Evolutionary conservation across 2,888 invertebrate species (phyloP), one percentile per base, ranked within the genome.

Genomic region (Meliscaeva auricollis): DNA sequence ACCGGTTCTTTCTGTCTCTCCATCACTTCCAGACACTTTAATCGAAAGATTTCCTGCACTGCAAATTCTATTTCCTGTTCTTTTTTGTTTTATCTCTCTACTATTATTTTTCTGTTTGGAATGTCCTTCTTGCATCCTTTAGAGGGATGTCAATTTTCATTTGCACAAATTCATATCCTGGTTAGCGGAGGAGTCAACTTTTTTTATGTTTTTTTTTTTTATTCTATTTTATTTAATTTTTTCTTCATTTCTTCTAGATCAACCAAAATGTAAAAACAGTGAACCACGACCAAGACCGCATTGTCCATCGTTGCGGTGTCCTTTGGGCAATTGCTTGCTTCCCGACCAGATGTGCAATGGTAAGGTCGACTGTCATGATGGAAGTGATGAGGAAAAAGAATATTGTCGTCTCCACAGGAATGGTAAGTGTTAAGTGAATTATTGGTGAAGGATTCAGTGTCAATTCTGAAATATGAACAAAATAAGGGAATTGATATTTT

Each of bases 311-410:
- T 95, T 44, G 90, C 93, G 96, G 70, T 97, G 97, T 90, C 92
- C 93, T 17, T 91, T 96, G 68, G 97, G 97, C 0, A 91, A 93
- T 41, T 97, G 97, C 90, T 89, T 97, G 46, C 89, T 93, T 1
- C 90, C 93, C 77, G 89, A 91, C 7, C 92, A 94, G 79, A 91
- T 96, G 13, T 97, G 96, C 89, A 94, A 97, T 89, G 95, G 95
- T 0, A 92, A 95, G 50, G 92, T 91, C 0, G 94, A 96, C 88
- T 97, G 97, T 88, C 94, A 94, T 73, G 94, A 95, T 89, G 94
- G 94, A 11, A 93, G 92, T 46, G 97, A 97, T 89, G 97, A 97
- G 90, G 88, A 88, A 2, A 87, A 87, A 38, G 70, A 89, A 60
- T 88, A 88, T 70, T 92, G 91, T 77, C 89, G 89, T 15, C 85